Percentiles rank a stretch among this genome's conserved stretches.
Evolutionary conservation across 2,888 invertebrate genomes (phyloP).

Genomic region (Nephrotoma flavescens): DNA sequence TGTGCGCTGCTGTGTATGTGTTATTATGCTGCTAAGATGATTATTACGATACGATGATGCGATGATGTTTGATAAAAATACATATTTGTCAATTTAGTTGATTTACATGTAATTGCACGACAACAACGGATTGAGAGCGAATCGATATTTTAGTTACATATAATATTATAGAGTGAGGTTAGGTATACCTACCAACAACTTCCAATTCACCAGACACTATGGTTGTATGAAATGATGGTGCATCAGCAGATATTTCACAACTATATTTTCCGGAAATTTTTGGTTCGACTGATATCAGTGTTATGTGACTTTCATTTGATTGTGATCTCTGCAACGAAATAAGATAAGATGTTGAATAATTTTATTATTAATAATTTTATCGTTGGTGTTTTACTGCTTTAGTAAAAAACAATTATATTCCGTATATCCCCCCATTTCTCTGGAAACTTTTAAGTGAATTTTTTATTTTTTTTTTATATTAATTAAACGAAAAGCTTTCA

Average conservation of each 20-base stretch:
- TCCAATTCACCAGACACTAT: constrained; percentile 14
- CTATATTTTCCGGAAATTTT: constrained; percentile 13
- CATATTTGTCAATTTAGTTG: background rate
- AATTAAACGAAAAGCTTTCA: background rate
- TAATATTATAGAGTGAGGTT: background rate
- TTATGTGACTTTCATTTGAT: constrained; percentile 14
- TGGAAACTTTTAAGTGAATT: background rate
- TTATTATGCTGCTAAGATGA: background rate
- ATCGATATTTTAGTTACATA: background rate
- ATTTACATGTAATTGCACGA: background rate
- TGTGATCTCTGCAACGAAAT: constrained; percentile 10
- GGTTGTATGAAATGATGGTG: constrained; percentile 14
- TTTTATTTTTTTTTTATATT: background rate
- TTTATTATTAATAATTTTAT: background rate
- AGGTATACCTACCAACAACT: constrained; percentile 12
- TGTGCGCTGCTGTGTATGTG: background rate
- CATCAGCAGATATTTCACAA: constrained; percentile 15
- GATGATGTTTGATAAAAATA: background rate
- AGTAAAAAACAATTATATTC: background rate
- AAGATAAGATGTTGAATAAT: constrained; percentile 10
- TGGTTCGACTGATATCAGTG: constrained; percentile 13
- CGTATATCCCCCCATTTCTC: too few species aligned
- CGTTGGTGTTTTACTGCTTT: background rate
- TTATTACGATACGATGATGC: background rate
- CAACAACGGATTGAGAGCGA: background rate